phyloP scores from a whole-genome alignment of 2,113 vertebrate genomes.

The Leptosomus discolor region DNA sequence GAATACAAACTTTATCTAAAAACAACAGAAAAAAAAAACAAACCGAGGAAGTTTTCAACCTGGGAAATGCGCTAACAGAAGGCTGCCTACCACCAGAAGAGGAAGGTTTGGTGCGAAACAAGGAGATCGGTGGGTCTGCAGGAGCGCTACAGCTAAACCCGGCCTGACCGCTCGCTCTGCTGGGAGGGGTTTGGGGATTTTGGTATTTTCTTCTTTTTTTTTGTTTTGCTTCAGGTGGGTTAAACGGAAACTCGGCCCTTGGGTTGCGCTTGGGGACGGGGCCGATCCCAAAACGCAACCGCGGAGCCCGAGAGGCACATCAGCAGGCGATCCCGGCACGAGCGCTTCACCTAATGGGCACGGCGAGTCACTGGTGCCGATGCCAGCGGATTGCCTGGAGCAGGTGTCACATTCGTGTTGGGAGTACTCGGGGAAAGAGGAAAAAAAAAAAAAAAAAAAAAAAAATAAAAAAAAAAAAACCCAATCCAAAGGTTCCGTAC shows the following conservation, averaged over 20 bases:
- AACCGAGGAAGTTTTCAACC: not conserved
- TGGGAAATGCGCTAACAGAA: not conserved
- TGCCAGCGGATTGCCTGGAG: not conserved
- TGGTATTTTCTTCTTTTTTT: not conserved
- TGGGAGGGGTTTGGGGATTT: not conserved
- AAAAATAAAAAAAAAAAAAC: not conserved
- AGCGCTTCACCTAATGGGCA: not conserved
- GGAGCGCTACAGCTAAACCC: not conserved
- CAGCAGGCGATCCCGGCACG: not conserved
- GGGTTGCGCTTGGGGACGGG: not conserved
- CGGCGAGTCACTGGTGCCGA: no score
- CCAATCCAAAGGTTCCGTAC: not conserved
- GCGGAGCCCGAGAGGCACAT: not conserved
- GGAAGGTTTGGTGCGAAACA: not conserved
- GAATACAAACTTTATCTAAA: not conserved
- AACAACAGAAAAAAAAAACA: not conserved
- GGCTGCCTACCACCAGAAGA: not conserved
- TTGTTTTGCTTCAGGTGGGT: not conserved
- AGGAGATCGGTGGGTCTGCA: no score
- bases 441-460: not conserved
- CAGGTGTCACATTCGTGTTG: not conserved
- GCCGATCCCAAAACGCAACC: not conserved
- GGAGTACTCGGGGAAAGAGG: not conserved
- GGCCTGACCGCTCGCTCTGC: not conserved
- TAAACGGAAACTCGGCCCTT: not conserved